Percentiles rank a stretch among this genome's conserved stretches.
phyloP scores from a whole-genome alignment of 2,888 invertebrate species.

The Antheraea yamamai region DNA sequence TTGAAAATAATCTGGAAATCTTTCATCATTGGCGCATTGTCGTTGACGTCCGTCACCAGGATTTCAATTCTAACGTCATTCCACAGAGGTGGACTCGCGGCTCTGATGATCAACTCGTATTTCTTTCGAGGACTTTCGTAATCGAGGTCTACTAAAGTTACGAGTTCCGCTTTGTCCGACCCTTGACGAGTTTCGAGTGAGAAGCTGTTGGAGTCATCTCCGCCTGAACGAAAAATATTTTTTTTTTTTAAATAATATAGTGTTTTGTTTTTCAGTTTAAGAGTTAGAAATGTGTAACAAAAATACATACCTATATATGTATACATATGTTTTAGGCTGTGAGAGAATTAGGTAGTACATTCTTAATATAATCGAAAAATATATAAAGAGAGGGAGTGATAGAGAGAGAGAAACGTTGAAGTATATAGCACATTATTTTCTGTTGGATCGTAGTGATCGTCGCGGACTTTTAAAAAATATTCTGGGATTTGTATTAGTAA shows the following conservation, averaged over 20 bases:
- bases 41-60: slow-evolving; percentile 95
- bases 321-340: no score
- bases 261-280: no score
- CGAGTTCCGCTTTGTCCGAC: slow-evolving; percentile 92
- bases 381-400: no score
- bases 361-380: no score
- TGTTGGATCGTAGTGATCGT: no score
- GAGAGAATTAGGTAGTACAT: no score
- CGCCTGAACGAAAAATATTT: slow-evolving; percentile 71
- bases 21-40: slow-evolving; percentile 94
- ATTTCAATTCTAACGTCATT: slow-evolving; percentile 95
- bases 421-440: no score
- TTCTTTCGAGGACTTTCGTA: slow-evolving; percentile 97
- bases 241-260: neutral
- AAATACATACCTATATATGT: no score
- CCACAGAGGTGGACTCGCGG: slow-evolving; percentile 94
- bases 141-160: slow-evolving; percentile 95
- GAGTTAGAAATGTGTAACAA: no score
- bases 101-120: slow-evolving; percentile 93
- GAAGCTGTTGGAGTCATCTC: slow-evolving; percentile 94
- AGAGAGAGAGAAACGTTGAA: no score
- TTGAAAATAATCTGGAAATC: slow-evolving; percentile 98
- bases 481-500: no score
- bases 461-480: no score
- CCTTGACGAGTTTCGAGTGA: slow-evolving; percentile 90